phyloP scores from a whole-genome alignment of 1,140 invertebrate genomes.

The Zaprionus davidi region DNA sequence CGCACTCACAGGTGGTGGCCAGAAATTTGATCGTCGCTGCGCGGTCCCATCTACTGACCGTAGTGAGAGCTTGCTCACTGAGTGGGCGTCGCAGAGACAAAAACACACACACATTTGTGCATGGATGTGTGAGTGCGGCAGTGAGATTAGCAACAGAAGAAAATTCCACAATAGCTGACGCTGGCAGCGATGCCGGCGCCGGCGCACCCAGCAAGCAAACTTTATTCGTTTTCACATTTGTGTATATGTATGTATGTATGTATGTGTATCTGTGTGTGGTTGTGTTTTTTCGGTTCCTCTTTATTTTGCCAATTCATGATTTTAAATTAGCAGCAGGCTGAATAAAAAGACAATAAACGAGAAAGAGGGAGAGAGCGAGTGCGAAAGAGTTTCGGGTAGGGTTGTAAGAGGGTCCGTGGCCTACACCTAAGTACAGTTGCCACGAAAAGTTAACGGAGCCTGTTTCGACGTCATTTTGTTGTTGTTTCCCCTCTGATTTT shows the following conservation, averaged over 20 bases:
- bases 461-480: background rate
- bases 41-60: slow-evolving; percentile 27
- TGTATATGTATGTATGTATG: slow-evolving; percentile 5
- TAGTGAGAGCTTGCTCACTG: slow-evolving; percentile 32
- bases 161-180: slow-evolving; percentile 55
- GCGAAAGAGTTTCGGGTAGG: slow-evolving; percentile 5
- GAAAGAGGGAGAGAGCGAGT: background rate
- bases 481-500: background rate
- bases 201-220: slow-evolving; percentile 49
- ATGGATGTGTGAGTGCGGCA: slow-evolving; percentile 19
- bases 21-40: slow-evolving; percentile 44
- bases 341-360: slow-evolving; percentile 31
- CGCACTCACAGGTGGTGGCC: slow-evolving; percentile 22
- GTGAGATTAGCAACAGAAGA: slow-evolving; percentile 57
- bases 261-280: background rate
- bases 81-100: slow-evolving; percentile 33
- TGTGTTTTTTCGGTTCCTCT: slow-evolving; percentile 23
- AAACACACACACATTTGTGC: background rate
- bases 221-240: slow-evolving; percentile 44
- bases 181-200: slow-evolving; percentile 39
- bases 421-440: background rate
- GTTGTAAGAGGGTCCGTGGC: slow-evolving; percentile 11
- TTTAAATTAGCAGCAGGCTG: slow-evolving; percentile 63
- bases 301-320: slow-evolving; percentile 66
- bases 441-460: background rate